phyloP scores from a whole-genome alignment of 2,113 vertebrate genomes.

The Poicephalus meyeri region DNA sequence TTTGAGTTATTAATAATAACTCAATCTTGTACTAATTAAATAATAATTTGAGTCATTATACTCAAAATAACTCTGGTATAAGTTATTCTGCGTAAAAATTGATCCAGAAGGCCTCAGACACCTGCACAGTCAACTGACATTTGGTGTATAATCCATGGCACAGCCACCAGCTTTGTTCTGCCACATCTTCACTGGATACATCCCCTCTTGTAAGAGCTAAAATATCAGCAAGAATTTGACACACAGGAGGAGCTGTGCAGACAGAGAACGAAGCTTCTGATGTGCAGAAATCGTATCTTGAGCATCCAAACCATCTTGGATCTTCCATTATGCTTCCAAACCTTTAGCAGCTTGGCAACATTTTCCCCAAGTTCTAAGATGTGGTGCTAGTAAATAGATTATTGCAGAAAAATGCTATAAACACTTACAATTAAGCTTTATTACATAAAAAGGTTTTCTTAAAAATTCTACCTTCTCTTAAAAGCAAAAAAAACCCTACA shows the following conservation, averaged over 20 bases:
- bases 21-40: background rate
- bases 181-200: background rate
- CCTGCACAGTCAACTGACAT: background rate
- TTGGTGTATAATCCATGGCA: fast-evolving
- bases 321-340: background rate
- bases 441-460: background rate
- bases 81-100: background rate
- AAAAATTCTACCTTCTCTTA: background rate
- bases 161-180: background rate
- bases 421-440: background rate
- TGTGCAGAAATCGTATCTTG: background rate
- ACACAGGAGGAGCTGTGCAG: background rate
- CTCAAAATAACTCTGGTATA: background rate
- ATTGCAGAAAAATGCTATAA: background rate
- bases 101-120: background rate
- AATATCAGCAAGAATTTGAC: background rate
- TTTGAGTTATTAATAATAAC: background rate
- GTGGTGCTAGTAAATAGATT: background rate
- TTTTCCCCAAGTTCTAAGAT: background rate
- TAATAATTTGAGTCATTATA: background rate
- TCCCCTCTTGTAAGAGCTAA: background rate
- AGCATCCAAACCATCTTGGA: background rate
- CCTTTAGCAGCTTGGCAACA: background rate
- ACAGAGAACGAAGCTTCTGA: background rate
- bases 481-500: background rate